Percentiles rank a stretch among this genome's conserved stretches.
phyloP scores from a whole-genome alignment of 2,888 invertebrate species.

The Pollenia angustigena region DNA sequence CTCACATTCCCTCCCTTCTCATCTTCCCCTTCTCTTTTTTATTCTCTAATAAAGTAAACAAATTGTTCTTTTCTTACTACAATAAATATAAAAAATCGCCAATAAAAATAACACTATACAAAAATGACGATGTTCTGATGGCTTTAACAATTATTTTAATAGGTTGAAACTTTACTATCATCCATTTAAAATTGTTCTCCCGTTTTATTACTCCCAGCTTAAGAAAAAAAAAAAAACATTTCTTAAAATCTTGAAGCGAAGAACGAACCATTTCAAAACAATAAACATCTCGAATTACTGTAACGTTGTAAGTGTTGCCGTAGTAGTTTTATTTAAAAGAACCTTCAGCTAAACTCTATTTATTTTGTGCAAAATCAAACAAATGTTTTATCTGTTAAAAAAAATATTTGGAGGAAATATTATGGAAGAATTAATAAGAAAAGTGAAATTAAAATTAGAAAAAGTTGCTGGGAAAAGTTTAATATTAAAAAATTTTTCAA shows the following conservation, averaged over 20 bases:
- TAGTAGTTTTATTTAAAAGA: conserved; percentile 19
- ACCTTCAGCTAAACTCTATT: conserved; percentile 36
- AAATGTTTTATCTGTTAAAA: conserved; percentile 27
- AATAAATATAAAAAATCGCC: conserved; percentile 8
- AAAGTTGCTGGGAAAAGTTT: too few relatives aligned
- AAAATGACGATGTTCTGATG: conserved; percentile 28
- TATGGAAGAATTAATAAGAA: neutral
- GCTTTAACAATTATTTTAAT: conserved; percentile 61
- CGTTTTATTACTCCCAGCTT: neutral
- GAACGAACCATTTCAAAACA: conserved; percentile 5
- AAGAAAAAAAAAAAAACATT: neutral
- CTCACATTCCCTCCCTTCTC: neutral
- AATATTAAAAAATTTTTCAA: too few relatives aligned
- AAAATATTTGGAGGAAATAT: neutral
- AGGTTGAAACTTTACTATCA: conserved; percentile 33
- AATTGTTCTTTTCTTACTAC: conserved; percentile 17
- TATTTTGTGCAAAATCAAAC: conserved; percentile 10
- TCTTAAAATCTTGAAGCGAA: neutral
- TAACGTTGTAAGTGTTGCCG: conserved; percentile 10
- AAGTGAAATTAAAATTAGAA: neutral
- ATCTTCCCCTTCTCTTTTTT: neutral
- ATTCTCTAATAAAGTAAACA: neutral
- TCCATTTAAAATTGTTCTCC: conserved; percentile 3
- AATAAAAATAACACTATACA: conserved; percentile 40
- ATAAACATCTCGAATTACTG: conserved; percentile 31